phyloP scores from a whole-genome alignment of 2,888 invertebrate genomes.

The Acanthacorydalis orientalis region DNA sequence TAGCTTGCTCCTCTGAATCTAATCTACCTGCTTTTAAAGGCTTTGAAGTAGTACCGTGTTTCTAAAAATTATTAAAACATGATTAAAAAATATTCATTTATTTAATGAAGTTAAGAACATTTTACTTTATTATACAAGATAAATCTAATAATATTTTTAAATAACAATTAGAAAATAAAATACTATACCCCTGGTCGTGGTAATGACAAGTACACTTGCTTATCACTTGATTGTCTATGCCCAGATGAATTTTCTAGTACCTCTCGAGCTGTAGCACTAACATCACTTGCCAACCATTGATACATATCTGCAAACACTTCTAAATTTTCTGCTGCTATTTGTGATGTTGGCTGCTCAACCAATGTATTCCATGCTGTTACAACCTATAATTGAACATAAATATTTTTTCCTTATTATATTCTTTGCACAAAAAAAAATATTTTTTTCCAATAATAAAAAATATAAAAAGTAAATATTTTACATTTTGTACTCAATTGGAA shows the following conservation, averaged over 20 bases:
- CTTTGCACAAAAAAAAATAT: too few species aligned
- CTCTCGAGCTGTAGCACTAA: constrained; percentile 79
- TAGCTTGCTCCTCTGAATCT: constrained; percentile 90
- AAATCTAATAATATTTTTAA: background rate
- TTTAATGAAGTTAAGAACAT: background rate
- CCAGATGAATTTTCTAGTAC: constrained; percentile 63
- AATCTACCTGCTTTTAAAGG: constrained; percentile 77
- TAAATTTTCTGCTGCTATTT: constrained; percentile 92
- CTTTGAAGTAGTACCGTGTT: constrained; percentile 92
- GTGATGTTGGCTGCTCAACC: constrained; percentile 79
- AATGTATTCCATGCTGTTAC: constrained; percentile 86
- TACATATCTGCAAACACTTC: constrained; percentile 93
- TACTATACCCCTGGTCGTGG: constrained; percentile 79
- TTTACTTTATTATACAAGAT: background rate
- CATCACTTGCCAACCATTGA: constrained; percentile 83
- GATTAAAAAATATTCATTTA: background rate
- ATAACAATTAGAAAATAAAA: background rate
- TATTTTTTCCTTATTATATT: too few species aligned
- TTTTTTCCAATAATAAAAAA: too few species aligned
- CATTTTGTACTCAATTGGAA: too few species aligned
- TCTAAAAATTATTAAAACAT: constrained; percentile 36
- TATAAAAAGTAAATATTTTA: too few species aligned
- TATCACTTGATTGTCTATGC: constrained; percentile 32
- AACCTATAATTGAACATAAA: constrained; percentile 24
- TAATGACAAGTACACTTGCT: constrained; percentile 81